phyloP scores from a whole-genome alignment of 2,797 vertebrate genomes.

The Chaetodon trifasciatus region DNA sequence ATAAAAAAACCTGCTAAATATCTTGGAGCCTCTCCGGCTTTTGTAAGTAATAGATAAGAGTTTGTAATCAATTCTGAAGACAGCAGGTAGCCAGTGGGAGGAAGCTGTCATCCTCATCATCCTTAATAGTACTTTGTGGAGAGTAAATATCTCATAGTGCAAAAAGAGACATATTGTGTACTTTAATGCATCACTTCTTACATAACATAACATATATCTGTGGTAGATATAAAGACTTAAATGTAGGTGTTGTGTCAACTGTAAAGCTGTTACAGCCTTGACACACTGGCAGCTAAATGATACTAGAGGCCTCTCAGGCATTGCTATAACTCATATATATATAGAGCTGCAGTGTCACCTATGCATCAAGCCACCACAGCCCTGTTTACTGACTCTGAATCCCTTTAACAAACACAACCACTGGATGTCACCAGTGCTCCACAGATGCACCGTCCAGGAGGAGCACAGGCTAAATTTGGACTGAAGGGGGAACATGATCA shows the following conservation, averaged over 20 bases:
- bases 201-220: conserved; percentile 8
- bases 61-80: too few relatives aligned
- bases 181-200: conserved; percentile 30
- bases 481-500: neutral
- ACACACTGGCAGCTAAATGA: conserved; percentile 31
- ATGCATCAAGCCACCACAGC: conserved; percentile 16
- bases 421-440: conserved; percentile 78
- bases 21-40: too few relatives aligned
- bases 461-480: neutral
- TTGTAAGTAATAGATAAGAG: too few relatives aligned
- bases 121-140: neutral
- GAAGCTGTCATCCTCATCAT: too few relatives aligned
- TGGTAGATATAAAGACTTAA: conserved; percentile 22
- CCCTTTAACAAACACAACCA: conserved; percentile 49
- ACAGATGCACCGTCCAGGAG: conserved; percentile 18
- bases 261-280: conserved; percentile 48
- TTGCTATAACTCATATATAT: conserved; percentile 24
- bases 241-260: conserved; percentile 35
- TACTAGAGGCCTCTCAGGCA: neutral
- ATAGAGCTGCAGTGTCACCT: conserved; percentile 37
- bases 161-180: neutral
- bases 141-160: neutral
- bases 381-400: conserved; percentile 8
- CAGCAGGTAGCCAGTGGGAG: too few relatives aligned
- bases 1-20: too few relatives aligned